Base-by-base conservation (phyloP, 2,113 vertebrate species). In the Peromyscus californicus region DNA sequence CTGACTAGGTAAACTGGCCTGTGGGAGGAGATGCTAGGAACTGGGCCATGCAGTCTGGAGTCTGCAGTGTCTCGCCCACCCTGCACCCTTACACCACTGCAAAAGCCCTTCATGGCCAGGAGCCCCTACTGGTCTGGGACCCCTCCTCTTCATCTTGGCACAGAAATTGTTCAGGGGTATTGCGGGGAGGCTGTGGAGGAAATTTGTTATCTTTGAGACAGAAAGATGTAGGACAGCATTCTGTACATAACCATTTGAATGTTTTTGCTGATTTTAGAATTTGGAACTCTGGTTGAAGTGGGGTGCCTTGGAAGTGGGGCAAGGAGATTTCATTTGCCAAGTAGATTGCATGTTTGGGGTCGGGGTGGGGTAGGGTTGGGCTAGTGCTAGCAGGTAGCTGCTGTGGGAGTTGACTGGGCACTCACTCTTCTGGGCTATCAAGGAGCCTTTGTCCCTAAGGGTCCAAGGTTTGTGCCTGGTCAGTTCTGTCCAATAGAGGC, bases 1-100 rank as follows among this genome's bases (percentile, higher is more conserved):
- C 98, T 99, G 90, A 99, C 98, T 98, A 99, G 99, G 99, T 99
- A 99, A 99, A 90, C 90, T 89, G 61, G 96, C 97, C 91, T 4
- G n/a, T 91, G 91, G 93, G 97, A 98, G 95, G 97, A 98, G 97
- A 93, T 93, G 3, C 97, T 97, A 97, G 98, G 97, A 98, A 45
- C 98, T 88, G 97, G 98, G 98, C 98, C 87, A 45, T 69, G 91
- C 94, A 39, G 54, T 10, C 78, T 33, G 21, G 48, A 33, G 45
- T 19, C 48, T 24, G 33, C 54, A n/a, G 57, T 84, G 33, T 76
- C 94, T 98, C 82, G 36, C 98, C 98, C 89, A 91, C 24, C 61
- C 88, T 83, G 26, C 95, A 97, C 97, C 96, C 59, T 92, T 54
- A 97, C 88, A 86, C 84, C n/a, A 5, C 96, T 39, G 97, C 92